Conservation (phyloP, 2,797 vertebrate species). For the Poeciliopsis turneri region DNA sequence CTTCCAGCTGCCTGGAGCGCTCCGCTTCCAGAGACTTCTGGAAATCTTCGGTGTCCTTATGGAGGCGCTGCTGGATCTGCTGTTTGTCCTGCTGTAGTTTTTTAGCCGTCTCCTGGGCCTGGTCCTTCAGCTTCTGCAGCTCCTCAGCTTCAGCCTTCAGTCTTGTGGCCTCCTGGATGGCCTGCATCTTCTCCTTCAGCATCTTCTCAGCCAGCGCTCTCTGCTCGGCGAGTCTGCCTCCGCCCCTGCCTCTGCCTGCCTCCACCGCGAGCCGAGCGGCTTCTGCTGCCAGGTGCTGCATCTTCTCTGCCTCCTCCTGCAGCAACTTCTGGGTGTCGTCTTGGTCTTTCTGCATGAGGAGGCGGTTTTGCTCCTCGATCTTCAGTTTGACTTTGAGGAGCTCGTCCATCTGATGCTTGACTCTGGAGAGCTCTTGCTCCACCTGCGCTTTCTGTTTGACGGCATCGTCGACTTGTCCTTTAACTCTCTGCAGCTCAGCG, state of each 20-base stretch:
- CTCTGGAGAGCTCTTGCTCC: conserved; percentile 89
- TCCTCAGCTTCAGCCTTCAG: conserved; percentile 90
- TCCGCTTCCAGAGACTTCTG: conserved; percentile 91
- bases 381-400: conserved; percentile 88
- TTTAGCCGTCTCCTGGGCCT: conserved; percentile 90
- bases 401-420: conserved; percentile 93
- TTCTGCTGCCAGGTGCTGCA: conserved; percentile 93
- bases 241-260: conserved; percentile 86
- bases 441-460: conserved; percentile 89
- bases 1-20: conserved; percentile 87
- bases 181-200: conserved; percentile 97
- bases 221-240: conserved; percentile 90
- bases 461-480: conserved; percentile 88
- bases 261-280: conserved; percentile 88
- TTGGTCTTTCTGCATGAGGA: conserved; percentile 88
- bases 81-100: conserved; percentile 92
- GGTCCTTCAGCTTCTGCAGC: conserved; percentile 92
- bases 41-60: conserved; percentile 89
- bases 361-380: conserved; percentile 91
- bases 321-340: conserved; percentile 90
- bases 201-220: conserved; percentile 91
- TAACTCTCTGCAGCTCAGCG: conserved; percentile 91
- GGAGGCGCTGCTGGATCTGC: conserved; percentile 89
- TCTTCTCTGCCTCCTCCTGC: conserved; percentile 91
- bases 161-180: conserved; percentile 89